phyloP scores from a whole-genome alignment of 2,113 vertebrate genomes.

The Bos javanicus region DNA sequence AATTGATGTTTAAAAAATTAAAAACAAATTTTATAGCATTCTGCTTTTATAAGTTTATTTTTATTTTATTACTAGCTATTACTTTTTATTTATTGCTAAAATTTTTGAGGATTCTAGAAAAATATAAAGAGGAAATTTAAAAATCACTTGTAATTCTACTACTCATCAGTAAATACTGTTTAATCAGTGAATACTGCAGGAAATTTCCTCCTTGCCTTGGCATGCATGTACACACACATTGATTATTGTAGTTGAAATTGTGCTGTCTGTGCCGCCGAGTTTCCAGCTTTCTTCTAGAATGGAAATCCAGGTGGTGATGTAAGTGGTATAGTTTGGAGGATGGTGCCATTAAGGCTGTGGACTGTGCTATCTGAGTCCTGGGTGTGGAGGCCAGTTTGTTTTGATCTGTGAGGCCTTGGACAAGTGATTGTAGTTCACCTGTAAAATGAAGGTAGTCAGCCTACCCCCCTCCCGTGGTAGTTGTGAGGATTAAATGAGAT shows the following conservation, averaged over 20 bases:
- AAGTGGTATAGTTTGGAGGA: not conserved
- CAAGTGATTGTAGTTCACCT: not conserved
- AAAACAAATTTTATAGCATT: not conserved
- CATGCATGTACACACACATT: not conserved
- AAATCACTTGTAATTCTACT: not conserved
- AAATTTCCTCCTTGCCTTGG: not conserved
- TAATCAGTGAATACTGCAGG: not conserved
- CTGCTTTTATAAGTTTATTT: not conserved
- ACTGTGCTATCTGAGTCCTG: not conserved
- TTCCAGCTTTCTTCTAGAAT: not conserved
- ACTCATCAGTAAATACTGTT: not conserved
- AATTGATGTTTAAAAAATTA: not conserved
- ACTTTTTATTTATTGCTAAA: not conserved
- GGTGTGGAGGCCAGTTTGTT: not conserved
- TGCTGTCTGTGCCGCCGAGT: not conserved
- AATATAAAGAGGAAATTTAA: not conserved
- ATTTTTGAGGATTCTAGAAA: not conserved
- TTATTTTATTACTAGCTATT: not conserved
- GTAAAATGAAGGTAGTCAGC: not conserved
- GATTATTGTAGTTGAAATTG: not conserved
- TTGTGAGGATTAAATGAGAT: not conserved
- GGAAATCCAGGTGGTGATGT: not conserved
- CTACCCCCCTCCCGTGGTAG: fast-evolving
- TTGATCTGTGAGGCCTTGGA: not conserved
- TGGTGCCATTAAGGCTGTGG: not conserved